phyloP scores from a whole-genome alignment of 1,140 invertebrate genomes.

The Penaeus indicus region DNA sequence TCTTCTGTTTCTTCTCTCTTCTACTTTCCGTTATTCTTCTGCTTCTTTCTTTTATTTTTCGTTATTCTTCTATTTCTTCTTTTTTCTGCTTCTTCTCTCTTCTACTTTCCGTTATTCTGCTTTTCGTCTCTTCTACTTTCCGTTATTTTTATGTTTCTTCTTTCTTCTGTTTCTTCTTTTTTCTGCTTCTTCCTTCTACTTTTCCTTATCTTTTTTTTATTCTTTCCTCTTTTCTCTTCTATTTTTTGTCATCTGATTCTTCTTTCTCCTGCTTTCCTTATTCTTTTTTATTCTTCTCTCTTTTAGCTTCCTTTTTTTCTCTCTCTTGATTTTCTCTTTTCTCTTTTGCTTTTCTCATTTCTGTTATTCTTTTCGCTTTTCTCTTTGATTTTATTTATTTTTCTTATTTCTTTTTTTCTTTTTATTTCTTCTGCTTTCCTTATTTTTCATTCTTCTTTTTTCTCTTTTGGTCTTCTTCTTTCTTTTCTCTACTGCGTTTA shows the following conservation, averaged over 20 bases:
- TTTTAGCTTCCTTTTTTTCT: no score
- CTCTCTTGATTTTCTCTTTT: not conserved
- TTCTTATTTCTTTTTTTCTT: no score
- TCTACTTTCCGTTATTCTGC: not conserved
- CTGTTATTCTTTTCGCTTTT: no score
- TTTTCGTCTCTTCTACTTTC: constrained; percentile 1
- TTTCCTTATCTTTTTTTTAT: not conserved
- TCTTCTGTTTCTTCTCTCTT: not conserved
- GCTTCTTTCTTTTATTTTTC: not conserved
- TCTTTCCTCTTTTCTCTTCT: not conserved
- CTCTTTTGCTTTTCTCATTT: no score
- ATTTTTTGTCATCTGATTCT: not conserved
- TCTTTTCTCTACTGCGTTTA: no score
- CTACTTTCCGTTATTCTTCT: not conserved
- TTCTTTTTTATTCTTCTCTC: not conserved
- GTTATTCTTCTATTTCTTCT: not conserved
- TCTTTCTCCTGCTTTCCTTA: not conserved
- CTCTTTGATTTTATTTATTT: no score
- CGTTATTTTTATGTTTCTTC: not conserved
- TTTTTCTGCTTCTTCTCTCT: not conserved
- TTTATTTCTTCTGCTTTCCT: no score
- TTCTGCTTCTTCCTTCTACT: not conserved
- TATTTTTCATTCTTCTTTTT: no score
- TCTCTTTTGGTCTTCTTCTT: no score
- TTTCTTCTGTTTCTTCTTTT: not conserved